Evolutionary conservation across 2,888 invertebrate genomes (phyloP).

Genomic region (Tanypteryx hageni): DNA sequence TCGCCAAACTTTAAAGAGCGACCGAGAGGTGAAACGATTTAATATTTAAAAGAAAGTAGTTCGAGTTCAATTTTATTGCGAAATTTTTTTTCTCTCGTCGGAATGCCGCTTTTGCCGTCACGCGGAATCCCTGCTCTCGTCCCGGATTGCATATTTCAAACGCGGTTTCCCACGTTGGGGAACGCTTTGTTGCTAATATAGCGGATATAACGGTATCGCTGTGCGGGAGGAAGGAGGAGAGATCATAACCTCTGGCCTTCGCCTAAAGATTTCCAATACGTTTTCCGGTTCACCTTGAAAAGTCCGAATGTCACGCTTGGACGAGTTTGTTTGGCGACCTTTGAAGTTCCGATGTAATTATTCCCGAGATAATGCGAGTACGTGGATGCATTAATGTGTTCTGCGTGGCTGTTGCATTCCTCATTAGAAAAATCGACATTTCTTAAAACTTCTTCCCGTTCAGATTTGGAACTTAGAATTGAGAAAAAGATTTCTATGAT

Average conservation of each 20-base stretch:
- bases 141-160: not conserved
- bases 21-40: too few relatives aligned
- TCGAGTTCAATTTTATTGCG: not conserved
- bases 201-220: not conserved
- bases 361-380: too few relatives aligned
- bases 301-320: too few relatives aligned
- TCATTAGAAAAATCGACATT: too few relatives aligned
- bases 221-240: not conserved
- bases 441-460: too few relatives aligned
- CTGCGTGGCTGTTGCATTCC: too few relatives aligned
- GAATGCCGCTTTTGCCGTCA: not conserved
- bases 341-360: too few relatives aligned
- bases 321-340: too few relatives aligned
- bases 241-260: constrained; percentile 21
- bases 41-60: not conserved
- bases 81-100: not conserved
- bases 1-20: too few relatives aligned
- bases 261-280: not conserved
- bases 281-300: not conserved
- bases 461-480: too few relatives aligned
- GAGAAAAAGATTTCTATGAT: too few relatives aligned
- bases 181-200: not conserved
- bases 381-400: too few relatives aligned
- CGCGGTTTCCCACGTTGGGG: not conserved
- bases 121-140: not conserved